phyloP scores from a whole-genome alignment of 2,113 vertebrate genomes.

The Delphinus delphis region DNA sequence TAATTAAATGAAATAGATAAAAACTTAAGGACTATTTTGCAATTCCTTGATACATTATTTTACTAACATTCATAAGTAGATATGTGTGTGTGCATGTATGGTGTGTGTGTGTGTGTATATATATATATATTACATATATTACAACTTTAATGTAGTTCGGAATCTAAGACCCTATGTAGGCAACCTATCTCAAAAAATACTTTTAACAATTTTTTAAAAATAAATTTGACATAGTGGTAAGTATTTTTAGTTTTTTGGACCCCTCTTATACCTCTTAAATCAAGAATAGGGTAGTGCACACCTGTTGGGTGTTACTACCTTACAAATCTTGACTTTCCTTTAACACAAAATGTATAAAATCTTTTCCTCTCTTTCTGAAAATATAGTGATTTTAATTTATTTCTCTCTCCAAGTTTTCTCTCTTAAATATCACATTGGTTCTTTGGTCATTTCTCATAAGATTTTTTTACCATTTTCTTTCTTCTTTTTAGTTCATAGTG shows the following conservation, averaged over 20 bases:
- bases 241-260: not conserved
- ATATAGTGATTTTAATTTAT: not conserved
- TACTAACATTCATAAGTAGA: not conserved
- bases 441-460: not conserved
- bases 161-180: not conserved
- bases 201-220: not conserved
- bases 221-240: not conserved
- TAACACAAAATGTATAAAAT: not conserved
- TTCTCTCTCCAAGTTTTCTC: not conserved
- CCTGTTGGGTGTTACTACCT: not conserved
- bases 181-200: not conserved
- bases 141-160: not conserved
- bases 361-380: not conserved
- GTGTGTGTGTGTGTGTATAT: not conserved
- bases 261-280: not conserved
- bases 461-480: not conserved
- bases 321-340: not conserved
- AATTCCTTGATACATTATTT: not conserved
- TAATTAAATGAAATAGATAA: not conserved
- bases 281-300: not conserved
- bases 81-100: not conserved
- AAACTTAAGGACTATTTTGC: not conserved
- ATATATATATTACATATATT: accelerated
- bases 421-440: not conserved
- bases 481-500: not conserved